phyloP scores from a whole-genome alignment of 2,113 vertebrate species.

The Protomyctophum bolini region DNA sequence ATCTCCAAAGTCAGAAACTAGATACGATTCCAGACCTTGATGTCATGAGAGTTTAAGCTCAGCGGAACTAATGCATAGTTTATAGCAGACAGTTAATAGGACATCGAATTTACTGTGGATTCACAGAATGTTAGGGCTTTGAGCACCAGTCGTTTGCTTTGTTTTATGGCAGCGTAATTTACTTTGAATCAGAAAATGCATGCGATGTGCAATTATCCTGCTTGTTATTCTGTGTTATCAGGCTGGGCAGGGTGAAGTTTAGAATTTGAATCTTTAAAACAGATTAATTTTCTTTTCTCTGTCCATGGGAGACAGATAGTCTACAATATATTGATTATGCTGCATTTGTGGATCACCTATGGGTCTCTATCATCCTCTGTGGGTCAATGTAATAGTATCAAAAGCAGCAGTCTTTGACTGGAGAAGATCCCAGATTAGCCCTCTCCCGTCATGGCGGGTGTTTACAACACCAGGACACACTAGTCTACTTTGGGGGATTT shows the following conservation, averaged over 20 bases:
- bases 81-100: not conserved
- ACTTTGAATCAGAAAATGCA: too few species aligned
- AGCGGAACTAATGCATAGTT: not conserved
- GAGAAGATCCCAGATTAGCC: conserved; percentile 47
- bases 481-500: conserved; percentile 44
- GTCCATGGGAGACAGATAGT: not conserved
- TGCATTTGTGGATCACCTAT: not conserved
- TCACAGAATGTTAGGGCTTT: not conserved
- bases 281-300: too few species aligned
- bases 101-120: not conserved
- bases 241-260: too few species aligned
- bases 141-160: too few species aligned
- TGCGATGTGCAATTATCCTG: too few species aligned
- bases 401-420: conserved; percentile 28
- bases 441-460: conserved; percentile 6
- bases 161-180: too few species aligned
- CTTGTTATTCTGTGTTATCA: too few species aligned
- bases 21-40: not conserved
- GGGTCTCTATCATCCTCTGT: not conserved
- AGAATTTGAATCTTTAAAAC: too few species aligned
- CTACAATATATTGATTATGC: not conserved
- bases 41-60: not conserved
- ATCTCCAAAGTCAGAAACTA: too few species aligned
- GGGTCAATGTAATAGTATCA: conserved; percentile 49
- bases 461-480: conserved; percentile 53